Base-by-base conservation (phyloP, 2,113 vertebrate genomes). In the Ictalurus furcatus region DNA sequence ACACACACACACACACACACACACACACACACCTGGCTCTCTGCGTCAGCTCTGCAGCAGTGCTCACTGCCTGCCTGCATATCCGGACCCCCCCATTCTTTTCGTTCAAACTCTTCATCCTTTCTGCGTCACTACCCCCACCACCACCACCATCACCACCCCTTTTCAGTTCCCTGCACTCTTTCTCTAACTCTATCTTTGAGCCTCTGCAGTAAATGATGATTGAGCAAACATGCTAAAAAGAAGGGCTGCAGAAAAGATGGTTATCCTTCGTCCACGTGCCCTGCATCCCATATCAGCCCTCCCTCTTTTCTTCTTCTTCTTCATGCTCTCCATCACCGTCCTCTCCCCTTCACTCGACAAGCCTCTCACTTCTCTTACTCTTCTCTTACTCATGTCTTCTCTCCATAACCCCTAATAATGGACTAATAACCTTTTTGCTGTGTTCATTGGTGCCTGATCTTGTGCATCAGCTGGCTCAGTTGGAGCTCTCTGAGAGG, bases 151-250 rank as follows among this genome's bases (percentile, higher is more conserved):
- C 40, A 44, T 44, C 40, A 44, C 40, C 13, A 87, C 84, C 89
- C 63, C 28, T 88, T 88, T 52, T 61, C 79, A 37, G 59, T 80
- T 88, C 59, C 71, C 58, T 83, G 78, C 59, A 81, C 74, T 89
- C 87, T 84, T n/a, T 90, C 83, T 90, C 76, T 92, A 76, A 85
- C 80, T 89, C 58, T 85, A 90, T 87, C 88, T 90, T 91, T 93
- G 88, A 90, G 85, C 91, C 94, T 91, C 94, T 95, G 94, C 94
- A 95, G 94, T 93, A 93, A 94, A 94, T 92, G 93, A 91, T 95
- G 94, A 95, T 93, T 94, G 94, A 94, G 93, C 93, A 94, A 95
- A 95, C 92, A 92, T 65, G 86, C 90, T 90, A 86, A 69, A 89
- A 92, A 90, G 91, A 89, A 93, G 90, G 91, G 90, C 92, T 92